Conservation (phyloP, 2,113 vertebrate genomes). For the Rhea americana region DNA sequence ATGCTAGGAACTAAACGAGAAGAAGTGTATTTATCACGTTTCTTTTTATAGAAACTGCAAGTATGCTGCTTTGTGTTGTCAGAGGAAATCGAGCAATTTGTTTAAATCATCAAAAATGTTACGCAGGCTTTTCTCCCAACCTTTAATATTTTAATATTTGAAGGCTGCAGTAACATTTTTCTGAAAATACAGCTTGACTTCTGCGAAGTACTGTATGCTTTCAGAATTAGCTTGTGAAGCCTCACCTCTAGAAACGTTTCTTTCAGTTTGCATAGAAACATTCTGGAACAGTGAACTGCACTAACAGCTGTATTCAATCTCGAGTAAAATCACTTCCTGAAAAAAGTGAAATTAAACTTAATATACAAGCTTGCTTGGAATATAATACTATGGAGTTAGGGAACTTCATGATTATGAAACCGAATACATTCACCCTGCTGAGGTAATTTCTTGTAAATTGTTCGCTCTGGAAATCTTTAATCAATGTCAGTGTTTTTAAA, state of each 20-base stretch:
- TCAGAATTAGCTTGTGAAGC: conserved; percentile 34
- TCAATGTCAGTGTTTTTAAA: conserved; percentile 66
- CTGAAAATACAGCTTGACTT: conserved; percentile 27
- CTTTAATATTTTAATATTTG: conserved; percentile 4
- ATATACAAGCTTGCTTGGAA: conserved; percentile 69
- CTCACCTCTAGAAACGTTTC: conserved; percentile 64
- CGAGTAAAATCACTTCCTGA: conserved; percentile 76
- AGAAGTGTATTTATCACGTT: background rate
- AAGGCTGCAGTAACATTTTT: conserved; percentile 33
- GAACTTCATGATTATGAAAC: conserved; percentile 77
- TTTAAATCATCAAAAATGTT: background rate
- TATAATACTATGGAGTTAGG: conserved; percentile 59
- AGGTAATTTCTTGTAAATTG: conserved; percentile 77
- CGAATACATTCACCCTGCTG: conserved; percentile 64
- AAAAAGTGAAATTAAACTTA: conserved; percentile 77
- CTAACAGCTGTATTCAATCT: conserved; percentile 81
- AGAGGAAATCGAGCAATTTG: background rate
- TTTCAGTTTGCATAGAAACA: conserved; percentile 61
- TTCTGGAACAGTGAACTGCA: conserved; percentile 64
- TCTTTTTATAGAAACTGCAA: conserved; percentile 1
- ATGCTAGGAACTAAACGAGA: conserved; percentile 32
- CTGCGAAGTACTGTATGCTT: background rate
- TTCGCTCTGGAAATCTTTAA: conserved; percentile 66
- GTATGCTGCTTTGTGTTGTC: background rate
- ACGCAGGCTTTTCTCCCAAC: conserved; percentile 7